Evolutionary conservation across 2,797 vertebrate genomes (phyloP).

Genomic region (Dromococcyx pavoninus): DNA sequence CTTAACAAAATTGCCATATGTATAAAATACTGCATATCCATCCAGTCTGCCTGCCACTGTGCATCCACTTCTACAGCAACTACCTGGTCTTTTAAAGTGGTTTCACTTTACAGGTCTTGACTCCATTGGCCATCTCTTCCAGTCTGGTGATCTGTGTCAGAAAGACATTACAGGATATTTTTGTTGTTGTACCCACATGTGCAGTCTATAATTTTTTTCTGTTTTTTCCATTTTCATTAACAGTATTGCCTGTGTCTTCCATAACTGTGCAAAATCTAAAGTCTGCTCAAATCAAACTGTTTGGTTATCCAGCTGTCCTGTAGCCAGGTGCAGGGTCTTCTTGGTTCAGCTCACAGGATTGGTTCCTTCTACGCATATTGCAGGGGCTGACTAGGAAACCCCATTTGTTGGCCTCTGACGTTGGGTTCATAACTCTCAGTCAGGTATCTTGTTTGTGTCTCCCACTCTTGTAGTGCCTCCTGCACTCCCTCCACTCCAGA

Average conservation of each 20-base stretch:
- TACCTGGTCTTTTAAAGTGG: not conserved
- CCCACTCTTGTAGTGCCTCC: not conserved
- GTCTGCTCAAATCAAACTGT: not conserved
- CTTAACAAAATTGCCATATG: not conserved
- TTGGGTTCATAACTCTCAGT: not conserved
- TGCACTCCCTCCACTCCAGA: not conserved
- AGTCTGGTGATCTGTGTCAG: not conserved
- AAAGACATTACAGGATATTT: not conserved
- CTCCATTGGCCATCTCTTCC: not conserved
- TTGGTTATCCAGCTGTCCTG: not conserved
- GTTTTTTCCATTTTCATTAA: not conserved
- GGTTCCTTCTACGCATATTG: not conserved
- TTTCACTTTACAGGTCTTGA: not conserved
- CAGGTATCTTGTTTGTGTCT: not conserved
- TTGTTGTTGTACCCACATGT: rapidly evolving
- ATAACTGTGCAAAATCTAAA: not conserved
- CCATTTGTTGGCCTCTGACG: not conserved
- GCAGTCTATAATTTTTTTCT: not conserved
- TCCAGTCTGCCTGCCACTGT: not conserved
- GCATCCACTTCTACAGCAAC: not conserved
- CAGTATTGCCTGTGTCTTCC: not conserved
- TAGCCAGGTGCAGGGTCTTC: rapidly evolving
- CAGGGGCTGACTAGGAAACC: not conserved
- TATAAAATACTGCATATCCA: not conserved
- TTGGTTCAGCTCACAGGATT: not conserved